Percentiles rank a stretch among this genome's conserved stretches.
Conservation (phyloP, 2,113 vertebrate genomes). For the Dinomys branickii region DNA sequence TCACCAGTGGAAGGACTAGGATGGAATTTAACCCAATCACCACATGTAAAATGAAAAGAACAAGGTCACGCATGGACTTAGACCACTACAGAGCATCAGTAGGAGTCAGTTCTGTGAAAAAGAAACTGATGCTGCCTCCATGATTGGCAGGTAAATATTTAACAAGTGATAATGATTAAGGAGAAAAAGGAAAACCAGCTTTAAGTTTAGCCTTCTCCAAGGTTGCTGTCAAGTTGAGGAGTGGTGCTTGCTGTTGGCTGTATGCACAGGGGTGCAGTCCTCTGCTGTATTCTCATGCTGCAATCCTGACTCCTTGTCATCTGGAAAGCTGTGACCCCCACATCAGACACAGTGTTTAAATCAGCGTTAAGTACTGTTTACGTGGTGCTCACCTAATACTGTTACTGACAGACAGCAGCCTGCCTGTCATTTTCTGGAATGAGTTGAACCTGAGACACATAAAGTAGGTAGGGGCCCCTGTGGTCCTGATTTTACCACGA, state of each 20-base stretch:
- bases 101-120: not conserved
- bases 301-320: not conserved
- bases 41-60: not conserved
- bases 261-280: not conserved
- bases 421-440: not conserved
- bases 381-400: accelerated
- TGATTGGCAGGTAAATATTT: not conserved
- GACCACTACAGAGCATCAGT: not conserved
- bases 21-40: not conserved
- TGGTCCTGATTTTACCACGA: not conserved
- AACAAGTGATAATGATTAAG: not conserved
- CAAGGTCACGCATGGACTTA: not conserved
- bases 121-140: not conserved
- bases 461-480: not conserved
- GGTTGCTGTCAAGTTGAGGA: not conserved
- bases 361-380: not conserved
- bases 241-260: not conserved
- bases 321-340: not conserved
- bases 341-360: not conserved
- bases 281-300: not conserved
- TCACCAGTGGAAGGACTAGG: not conserved
- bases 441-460: not conserved
- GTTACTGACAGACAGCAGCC: not conserved
- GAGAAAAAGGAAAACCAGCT: not conserved
- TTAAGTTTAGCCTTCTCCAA: not conserved